Evolutionary conservation across 2,113 vertebrate species (phyloP).

Genomic region (Ameiurus melas): DNA sequence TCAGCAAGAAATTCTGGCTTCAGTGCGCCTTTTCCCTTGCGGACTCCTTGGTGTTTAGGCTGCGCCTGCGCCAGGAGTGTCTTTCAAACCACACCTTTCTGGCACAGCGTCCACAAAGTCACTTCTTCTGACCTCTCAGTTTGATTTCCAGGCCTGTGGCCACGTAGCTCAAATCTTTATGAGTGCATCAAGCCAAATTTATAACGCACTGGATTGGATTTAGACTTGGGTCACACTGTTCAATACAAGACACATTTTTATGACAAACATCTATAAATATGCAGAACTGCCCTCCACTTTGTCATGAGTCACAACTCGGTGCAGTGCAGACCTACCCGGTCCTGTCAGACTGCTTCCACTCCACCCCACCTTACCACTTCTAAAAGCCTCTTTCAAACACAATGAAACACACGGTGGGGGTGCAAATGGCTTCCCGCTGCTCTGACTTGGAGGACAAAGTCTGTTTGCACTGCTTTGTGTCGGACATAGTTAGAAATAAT

Average conservation of each 20-base stretch:
- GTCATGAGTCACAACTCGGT: background rate
- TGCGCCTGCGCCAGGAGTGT: background rate
- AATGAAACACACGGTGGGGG: background rate
- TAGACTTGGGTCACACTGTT: background rate
- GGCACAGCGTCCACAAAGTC: background rate
- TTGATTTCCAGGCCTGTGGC: background rate
- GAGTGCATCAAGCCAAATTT: too few species aligned
- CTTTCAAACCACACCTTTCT: background rate
- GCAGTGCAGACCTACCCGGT: constrained; percentile 22
- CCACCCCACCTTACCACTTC: background rate
- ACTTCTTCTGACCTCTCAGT: background rate
- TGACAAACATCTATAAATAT: background rate
- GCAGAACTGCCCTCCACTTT: background rate
- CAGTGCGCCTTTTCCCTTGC: background rate
- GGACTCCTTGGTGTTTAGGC: background rate
- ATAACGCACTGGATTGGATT: background rate
- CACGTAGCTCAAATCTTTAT: background rate
- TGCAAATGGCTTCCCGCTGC: constrained; percentile 25
- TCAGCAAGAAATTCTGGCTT: constrained; percentile 5
- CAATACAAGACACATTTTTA: background rate
- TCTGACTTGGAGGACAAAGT: constrained; percentile 13
- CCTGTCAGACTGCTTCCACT: constrained; percentile 40
- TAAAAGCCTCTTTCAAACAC: constrained; percentile 12
- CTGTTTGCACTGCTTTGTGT: background rate
- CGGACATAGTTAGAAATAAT: background rate